Base-by-base conservation (phyloP, 2,113 vertebrate species). In the Pseudois nayaur region DNA sequence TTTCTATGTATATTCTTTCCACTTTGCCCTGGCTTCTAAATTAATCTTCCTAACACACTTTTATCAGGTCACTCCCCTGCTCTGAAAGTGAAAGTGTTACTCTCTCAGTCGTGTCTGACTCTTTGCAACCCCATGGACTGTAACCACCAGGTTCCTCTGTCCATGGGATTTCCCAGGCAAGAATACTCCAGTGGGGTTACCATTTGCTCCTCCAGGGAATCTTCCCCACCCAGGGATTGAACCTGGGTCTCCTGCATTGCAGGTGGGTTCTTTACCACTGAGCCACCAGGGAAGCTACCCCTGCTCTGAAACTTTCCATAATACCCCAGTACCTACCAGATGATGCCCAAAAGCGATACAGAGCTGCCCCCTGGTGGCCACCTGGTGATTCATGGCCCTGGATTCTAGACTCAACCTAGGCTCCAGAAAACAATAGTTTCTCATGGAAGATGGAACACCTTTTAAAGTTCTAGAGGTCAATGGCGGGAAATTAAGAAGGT, bases 351-450 rank as follows among this genome's bases (percentile, higher is more conserved):
- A 85, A 94, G 86, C 43, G 97, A 92, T 95, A 78, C 85, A 43
- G n/a, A 97, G 92, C 86, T 97, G 96, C 93, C 93, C 95, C 87
- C 96, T 98, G 93, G 89, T 96, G 93, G 93, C 60, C 50, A 90
- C 62, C 87, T 76, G 25, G 79, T 97, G 95, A 95, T 25, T 79
- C 60, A 19, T 71, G 78, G 33, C 40, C 0, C 83, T 67, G 19
- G 78, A 60, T 21, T 93, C 57, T 27, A 64, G 62, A 55, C 11
- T 40, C 10, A 16, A 62, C 29, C 10, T 11, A 55, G 67, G 67
- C n/a, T 40, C 16, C 40, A 55, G 59, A 59, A 25, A 95, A 55
- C 33, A 43, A 48, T 12, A 23, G 19, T 54, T 74, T 89, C 45
- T 91, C 89, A 23, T 57, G 57, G 29, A 95, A 93, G 12, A 96